Evolutionary conservation across 2,888 invertebrate genomes (phyloP).

Genomic region (Syrphus vitripennis): DNA sequence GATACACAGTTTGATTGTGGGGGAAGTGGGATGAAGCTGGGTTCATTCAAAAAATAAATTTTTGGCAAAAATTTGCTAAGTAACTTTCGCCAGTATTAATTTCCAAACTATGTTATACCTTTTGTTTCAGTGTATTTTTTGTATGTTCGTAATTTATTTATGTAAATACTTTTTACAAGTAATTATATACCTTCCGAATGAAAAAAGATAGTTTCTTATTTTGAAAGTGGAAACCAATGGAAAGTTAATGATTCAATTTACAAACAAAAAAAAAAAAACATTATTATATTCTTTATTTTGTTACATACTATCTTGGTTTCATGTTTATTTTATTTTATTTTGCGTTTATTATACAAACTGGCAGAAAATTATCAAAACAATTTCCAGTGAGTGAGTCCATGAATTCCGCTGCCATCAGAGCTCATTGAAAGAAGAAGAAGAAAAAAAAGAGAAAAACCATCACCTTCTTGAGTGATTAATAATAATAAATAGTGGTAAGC

Average conservation of each 20-base stretch:
- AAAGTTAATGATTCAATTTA: constrained; percentile 21
- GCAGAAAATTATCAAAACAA: constrained; percentile 34
- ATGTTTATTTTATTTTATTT: neutral
- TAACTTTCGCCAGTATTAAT: neutral
- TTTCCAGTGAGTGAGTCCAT: constrained; percentile 56
- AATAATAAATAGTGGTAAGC: neutral
- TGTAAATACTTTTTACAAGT: constrained; percentile 12
- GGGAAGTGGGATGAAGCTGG: too few relatives aligned
- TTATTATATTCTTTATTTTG: neutral
- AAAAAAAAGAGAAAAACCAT: neutral
- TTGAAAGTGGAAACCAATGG: constrained; percentile 46
- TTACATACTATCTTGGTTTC: neutral
- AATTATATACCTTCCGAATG: neutral
- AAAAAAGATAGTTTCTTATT: constrained; percentile 24
- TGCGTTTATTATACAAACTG: constrained; percentile 22
- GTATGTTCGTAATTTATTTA: neutral
- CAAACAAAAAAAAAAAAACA: neutral
- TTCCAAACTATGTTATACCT: neutral
- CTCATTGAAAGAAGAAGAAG: neutral
- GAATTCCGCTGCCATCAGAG: constrained; percentile 67
- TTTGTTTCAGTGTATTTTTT: neutral
- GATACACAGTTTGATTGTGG: too few relatives aligned
- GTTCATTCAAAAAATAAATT: too few relatives aligned
- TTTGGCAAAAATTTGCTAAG: too few relatives aligned
- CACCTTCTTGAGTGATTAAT: constrained; percentile 6